Evolutionary conservation across 2,888 invertebrate genomes (phyloP).

Genomic region (Drosophila hamatofila): DNA sequence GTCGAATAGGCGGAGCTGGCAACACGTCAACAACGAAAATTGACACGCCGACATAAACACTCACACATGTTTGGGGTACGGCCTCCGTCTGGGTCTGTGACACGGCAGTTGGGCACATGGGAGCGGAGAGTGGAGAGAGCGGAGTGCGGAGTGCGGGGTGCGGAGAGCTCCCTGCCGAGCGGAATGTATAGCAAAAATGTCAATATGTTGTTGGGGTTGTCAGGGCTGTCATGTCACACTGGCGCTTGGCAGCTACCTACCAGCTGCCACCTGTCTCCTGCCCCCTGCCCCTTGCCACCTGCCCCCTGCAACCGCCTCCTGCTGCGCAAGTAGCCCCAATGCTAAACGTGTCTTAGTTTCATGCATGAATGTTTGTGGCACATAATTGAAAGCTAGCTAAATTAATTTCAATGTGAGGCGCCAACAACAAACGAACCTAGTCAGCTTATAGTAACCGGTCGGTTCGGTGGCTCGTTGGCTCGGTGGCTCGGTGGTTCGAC

Average conservation of each 20-base stretch:
- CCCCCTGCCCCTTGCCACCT: not conserved
- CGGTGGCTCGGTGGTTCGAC: not conserved
- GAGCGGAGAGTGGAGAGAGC: not conserved
- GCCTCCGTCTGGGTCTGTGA: conserved; percentile 27
- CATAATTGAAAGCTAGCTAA: conserved; percentile 85
- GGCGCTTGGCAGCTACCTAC: conserved; percentile 51
- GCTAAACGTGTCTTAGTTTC: conserved; percentile 79
- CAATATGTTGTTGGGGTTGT: conserved; percentile 80
- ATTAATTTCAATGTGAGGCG: conserved; percentile 83
- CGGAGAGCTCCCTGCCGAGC: conserved; percentile 60
- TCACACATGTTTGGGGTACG: conserved; percentile 72
- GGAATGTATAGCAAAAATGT: conserved; percentile 77
- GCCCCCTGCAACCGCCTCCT: not conserved
- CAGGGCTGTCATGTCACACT: conserved; percentile 78
- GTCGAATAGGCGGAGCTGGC: conserved; percentile 55
- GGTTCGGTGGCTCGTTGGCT: too few relatives aligned
- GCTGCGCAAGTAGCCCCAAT: conserved; percentile 18
- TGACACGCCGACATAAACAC: conserved; percentile 82
- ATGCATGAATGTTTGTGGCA: conserved; percentile 84
- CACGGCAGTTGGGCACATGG: not conserved
- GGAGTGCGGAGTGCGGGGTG: conserved; percentile 13
- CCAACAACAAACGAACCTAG: conserved; percentile 51
- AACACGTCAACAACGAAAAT: conserved; percentile 80
- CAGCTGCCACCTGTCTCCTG: not conserved
- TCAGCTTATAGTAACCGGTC: conserved; percentile 22